Percentiles rank a stretch among this genome's conserved stretches.
These are phyloP conservation scores for Oryzias javanicus DNA, from an alignment of 2,113 vertebrate species.

Conservation along the genomic window DNA sequence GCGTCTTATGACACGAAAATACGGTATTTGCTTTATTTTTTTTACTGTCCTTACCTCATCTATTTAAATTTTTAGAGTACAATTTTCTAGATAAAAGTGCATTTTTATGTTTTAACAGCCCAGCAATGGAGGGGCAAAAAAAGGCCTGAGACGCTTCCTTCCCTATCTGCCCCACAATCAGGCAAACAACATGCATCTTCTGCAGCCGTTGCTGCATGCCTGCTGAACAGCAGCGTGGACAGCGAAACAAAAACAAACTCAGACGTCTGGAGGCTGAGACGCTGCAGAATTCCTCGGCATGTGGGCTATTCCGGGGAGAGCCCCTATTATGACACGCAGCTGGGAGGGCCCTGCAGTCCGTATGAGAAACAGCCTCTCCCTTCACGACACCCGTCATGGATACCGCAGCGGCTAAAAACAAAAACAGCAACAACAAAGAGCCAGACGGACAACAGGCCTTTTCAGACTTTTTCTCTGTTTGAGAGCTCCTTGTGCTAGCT, in stretches of 20 bases:
- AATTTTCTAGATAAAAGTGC: no score
- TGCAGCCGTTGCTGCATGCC: conserved; percentile 28
- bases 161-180: conserved; percentile 4
- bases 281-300: conserved; percentile 64
- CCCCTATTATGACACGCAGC: conserved; percentile 46
- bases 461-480: conserved; percentile 55
- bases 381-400: conserved; percentile 69
- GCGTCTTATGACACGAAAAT: no score
- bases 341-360: conserved; percentile 48
- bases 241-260: conserved; percentile 42
- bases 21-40: no score
- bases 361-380: conserved; percentile 61
- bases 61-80: no score
- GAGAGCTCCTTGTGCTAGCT: conserved; percentile 39
- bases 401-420: conserved; percentile 71
- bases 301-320: conserved; percentile 61
- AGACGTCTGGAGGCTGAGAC: conserved; percentile 61
- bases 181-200: conserved; percentile 35
- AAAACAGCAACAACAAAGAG: conserved; percentile 66
- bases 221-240: conserved; percentile 28
- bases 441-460: conserved; percentile 65
- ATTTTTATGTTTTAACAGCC: no score
- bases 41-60: no score
- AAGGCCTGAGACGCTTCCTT: no score
- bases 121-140: no score